Base-by-base conservation (phyloP, 2,888 invertebrate species). In the Phragmatobia fuliginosa region DNA sequence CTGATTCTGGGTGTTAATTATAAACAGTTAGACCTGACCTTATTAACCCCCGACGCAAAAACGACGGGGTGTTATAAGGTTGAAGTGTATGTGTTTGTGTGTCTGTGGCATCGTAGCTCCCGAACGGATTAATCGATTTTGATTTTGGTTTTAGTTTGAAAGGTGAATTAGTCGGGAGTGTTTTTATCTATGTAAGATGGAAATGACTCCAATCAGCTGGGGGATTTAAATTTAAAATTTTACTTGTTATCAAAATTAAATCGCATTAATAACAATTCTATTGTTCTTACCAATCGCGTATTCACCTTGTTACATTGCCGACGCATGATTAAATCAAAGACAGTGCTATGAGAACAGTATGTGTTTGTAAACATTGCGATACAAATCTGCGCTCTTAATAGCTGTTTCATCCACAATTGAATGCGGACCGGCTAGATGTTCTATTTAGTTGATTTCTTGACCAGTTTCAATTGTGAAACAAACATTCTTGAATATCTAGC, bases 351-450 rank as follows among this genome's bases (percentile, higher is more conserved):
- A 28, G 52, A 56, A 6, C 52, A 2, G 63, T 11, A 33, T 32
- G n/a, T 63, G 45, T 63, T 63, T 49, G 49, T 63, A 63, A 63
- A 52, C 36, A 64, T 2, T 28, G 64, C 33, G 18, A 64, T 64
- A 64, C 56, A 64, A 64, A 56, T 64, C 14, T 2, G 3, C 18
- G 36, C 64, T 52, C 52, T 33, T 64, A 59, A 32, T 59, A 18
- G 59, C 32, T 21, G 36, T 52, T 52, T 52, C 64, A 36, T 56
- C 52, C 8, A 56, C 52, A 36, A 64, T 64, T 56, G 64, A 64
- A 56, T 56, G 64, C 64, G 36, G 64, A 64, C 64, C 21, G 18
- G 21, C 64, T 32, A 31, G 52, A 36, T 52, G 64, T 11, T 56
- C 52, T 25, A 56, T 59, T 32, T 32, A 36, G 52, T 64, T 64